A percentile compares a stretch with the other conserved stretches of the same genome.
Conservation (phyloP, 2,888 invertebrate species). For the Fragum fragum region DNA sequence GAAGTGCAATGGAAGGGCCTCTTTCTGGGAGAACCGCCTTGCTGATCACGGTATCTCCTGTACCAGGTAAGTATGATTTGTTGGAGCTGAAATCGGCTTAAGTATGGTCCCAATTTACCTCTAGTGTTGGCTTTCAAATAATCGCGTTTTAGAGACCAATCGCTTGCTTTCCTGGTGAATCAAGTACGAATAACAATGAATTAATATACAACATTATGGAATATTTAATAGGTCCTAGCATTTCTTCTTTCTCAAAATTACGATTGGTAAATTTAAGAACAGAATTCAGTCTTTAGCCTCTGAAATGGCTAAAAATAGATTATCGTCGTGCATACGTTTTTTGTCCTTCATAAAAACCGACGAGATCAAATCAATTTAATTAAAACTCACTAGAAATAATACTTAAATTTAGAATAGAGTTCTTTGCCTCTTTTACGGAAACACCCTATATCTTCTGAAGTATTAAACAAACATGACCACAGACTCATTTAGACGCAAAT, state of each 20-base stretch:
- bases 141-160: not conserved
- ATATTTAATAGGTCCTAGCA: not conserved
- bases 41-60: conserved; percentile 91
- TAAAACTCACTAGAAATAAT: no score
- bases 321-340: no score
- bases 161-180: not conserved
- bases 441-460: no score
- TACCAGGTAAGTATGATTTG: conserved; percentile 90
- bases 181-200: not conserved
- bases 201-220: not conserved
- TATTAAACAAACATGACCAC: no score
- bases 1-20: conserved; percentile 92
- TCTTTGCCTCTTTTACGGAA: no score
- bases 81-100: not conserved
- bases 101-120: not conserved
- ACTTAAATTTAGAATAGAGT: no score
- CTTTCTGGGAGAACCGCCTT: conserved; percentile 91
- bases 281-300: not conserved
- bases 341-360: no score
- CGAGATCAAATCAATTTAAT: no score
- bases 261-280: not conserved
- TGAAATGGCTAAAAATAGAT: no score
- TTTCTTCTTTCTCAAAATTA: not conserved
- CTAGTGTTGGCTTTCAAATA: not conserved
- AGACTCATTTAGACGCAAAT: no score